These are phyloP conservation scores for Acholoe squamosa DNA, from an alignment of 2,888 invertebrate species.

Conservation along the genomic window DNA sequence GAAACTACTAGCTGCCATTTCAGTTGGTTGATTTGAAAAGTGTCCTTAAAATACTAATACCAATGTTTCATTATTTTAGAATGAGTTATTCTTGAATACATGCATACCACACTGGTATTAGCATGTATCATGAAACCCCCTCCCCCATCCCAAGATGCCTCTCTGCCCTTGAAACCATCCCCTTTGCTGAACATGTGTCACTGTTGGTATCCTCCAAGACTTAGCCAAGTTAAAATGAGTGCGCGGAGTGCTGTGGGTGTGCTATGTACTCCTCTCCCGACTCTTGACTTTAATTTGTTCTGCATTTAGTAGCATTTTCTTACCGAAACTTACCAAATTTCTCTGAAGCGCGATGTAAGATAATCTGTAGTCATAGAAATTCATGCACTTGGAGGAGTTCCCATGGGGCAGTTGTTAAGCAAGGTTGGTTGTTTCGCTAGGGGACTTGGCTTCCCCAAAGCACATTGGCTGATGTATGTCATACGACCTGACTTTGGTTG, in stretches of 20 bases:
- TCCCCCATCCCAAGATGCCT: not conserved
- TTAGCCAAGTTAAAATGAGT: not conserved
- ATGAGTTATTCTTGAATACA: not conserved
- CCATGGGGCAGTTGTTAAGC: not conserved
- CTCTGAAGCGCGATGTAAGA: not conserved
- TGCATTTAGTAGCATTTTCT: not conserved
- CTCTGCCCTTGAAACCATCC: not conserved
- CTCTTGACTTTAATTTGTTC: not conserved
- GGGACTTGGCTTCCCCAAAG: not conserved
- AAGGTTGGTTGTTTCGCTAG: not conserved
- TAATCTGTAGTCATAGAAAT: too few species aligned
- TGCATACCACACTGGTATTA: not conserved
- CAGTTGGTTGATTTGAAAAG: not conserved
- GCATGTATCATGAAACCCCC: conserved; percentile 1
- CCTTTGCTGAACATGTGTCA: not conserved
- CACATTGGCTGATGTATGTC: conserved; percentile 61
- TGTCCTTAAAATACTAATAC: not conserved
- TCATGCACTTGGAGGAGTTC: not conserved
- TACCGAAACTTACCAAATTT: not conserved
- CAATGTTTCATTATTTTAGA: too few species aligned
- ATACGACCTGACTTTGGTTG: conserved; percentile 44
- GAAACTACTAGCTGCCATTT: too few species aligned
- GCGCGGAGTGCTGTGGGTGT: not conserved
- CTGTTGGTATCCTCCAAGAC: conserved; percentile 2
- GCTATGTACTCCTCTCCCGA: not conserved